Percentiles rank a stretch among this genome's conserved stretches.
phyloP scores from a whole-genome alignment of 2,888 invertebrate species.

The Mythimna vitellina region DNA sequence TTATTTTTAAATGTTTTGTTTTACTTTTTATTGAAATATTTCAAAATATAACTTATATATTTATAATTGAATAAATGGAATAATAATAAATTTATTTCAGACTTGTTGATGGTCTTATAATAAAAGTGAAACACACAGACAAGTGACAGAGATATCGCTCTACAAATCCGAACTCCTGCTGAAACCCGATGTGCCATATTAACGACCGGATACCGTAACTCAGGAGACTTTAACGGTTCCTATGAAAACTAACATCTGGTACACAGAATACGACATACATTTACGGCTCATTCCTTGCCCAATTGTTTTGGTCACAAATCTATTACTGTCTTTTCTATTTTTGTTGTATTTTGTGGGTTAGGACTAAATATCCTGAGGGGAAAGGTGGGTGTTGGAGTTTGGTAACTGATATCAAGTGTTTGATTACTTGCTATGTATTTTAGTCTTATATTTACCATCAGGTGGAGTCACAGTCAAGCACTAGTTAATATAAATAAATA shows the following conservation, averaged over 20 bases:
- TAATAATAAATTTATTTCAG: no score
- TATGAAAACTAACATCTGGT: conserved; percentile 38
- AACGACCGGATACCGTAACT: conserved; percentile 37
- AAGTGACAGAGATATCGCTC: neutral
- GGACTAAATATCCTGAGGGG: neutral
- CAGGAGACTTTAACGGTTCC: conserved; percentile 31
- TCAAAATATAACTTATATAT: no score
- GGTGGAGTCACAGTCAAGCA: no score
- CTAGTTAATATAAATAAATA: no score
- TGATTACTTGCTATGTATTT: neutral
- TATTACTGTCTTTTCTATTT: conserved; percentile 31
- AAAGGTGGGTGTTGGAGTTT: neutral
- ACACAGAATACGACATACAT: conserved; percentile 20
- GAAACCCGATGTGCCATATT: neutral
- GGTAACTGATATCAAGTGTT: neutral
- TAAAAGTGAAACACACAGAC: neutral
- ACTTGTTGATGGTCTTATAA: no score
- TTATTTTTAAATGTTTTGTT: no score
- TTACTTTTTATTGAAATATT: no score
- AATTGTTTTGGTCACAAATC: conserved; percentile 27
- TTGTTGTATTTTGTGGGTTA: neutral
- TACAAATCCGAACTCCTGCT: neutral
- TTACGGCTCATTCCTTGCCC: conserved; percentile 24
- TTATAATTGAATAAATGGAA: no score
- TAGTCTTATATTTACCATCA: neutral